A percentile compares a stretch with the other conserved stretches of the same genome.
These are phyloP conservation scores for Hydropsyche betteni DNA, from an alignment of 2,888 invertebrate species.

Conservation along the genomic window DNA sequence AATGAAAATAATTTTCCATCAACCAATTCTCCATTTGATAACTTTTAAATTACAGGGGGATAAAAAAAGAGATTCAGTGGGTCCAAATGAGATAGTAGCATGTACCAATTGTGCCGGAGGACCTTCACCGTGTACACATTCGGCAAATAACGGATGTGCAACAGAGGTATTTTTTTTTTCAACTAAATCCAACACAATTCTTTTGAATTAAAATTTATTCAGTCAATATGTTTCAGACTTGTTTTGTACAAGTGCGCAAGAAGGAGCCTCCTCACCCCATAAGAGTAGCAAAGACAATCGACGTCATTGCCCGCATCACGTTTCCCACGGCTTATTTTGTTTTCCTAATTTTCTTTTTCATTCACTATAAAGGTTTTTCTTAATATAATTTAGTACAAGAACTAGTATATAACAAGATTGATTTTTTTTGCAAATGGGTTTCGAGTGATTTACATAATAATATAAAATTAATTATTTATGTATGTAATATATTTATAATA, in stretches of 20 bases:
- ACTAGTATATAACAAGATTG: not conserved
- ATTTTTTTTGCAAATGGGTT: too few species aligned
- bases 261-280: slow-evolving; percentile 93
- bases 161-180: slow-evolving; percentile 72
- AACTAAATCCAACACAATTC: not conserved
- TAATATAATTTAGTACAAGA: slow-evolving; percentile 59
- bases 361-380: slow-evolving; percentile 89
- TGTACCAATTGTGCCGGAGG: slow-evolving; percentile 80
- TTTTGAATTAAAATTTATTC: slow-evolving; percentile 34
- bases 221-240: slow-evolving; percentile 69
- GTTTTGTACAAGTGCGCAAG: slow-evolving; percentile 87
- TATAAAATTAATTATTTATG: slow-evolving; percentile 8
- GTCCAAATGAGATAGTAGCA: slow-evolving; percentile 83
- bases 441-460: not conserved
- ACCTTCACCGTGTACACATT: slow-evolving; percentile 85
- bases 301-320: slow-evolving; percentile 92
- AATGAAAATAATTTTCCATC: slow-evolving; percentile 39
- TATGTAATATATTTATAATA: slow-evolving; percentile 14
- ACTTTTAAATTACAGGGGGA: slow-evolving; percentile 70
- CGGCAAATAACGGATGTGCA: slow-evolving; percentile 87
- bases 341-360: slow-evolving; percentile 95
- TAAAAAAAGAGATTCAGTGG: slow-evolving; percentile 82
- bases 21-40: slow-evolving; percentile 36
- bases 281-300: slow-evolving; percentile 92
- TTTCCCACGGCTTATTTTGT: slow-evolving; percentile 93